Conservation (phyloP, 64 coral and sea anemone species). For the Porites lutea region DNA sequence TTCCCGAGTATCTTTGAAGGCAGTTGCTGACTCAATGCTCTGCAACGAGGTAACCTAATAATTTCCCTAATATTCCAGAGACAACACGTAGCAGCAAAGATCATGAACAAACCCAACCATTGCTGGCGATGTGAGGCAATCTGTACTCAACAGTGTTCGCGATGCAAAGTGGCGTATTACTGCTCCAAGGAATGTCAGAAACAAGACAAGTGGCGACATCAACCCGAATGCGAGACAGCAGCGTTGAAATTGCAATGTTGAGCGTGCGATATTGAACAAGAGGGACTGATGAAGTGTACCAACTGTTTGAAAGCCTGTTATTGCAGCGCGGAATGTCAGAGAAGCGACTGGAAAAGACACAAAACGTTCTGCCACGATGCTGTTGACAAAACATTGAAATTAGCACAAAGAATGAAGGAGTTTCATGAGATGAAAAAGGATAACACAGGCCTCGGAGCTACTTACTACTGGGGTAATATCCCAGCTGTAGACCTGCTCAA, state of each 20-base stretch:
- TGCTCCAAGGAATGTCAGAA: constrained; percentile 53
- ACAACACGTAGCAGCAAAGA: background rate
- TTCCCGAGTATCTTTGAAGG: too few relatives aligned
- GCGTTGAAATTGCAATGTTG: constrained; percentile 31
- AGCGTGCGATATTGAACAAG: constrained; percentile 2
- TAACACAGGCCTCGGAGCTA: background rate
- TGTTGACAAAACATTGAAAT: background rate
- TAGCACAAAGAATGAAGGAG: background rate
- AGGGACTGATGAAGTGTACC: constrained; percentile 19
- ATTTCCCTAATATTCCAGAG: background rate
- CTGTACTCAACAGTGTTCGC: constrained; percentile 23
- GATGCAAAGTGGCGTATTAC: constrained; percentile 35
- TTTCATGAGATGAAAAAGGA: background rate
- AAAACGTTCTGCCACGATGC: constrained; percentile 11
- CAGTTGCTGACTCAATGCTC: too few relatives aligned
- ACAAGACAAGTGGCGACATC: constrained; percentile 59
- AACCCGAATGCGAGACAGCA: constrained; percentile 48
- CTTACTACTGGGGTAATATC: constrained; percentile 69
- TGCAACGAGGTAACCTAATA: too few relatives aligned
- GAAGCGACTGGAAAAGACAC: constrained; percentile 31
- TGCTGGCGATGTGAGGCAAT: constrained; percentile 27
- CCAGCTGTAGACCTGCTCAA: constrained; percentile 69
- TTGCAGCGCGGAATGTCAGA: constrained; percentile 52
- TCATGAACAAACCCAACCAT: constrained; percentile 14
- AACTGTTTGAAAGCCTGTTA: constrained; percentile 51